phyloP scores from a whole-genome alignment of 2,113 vertebrate genomes.

The Oriolus oriolus region DNA sequence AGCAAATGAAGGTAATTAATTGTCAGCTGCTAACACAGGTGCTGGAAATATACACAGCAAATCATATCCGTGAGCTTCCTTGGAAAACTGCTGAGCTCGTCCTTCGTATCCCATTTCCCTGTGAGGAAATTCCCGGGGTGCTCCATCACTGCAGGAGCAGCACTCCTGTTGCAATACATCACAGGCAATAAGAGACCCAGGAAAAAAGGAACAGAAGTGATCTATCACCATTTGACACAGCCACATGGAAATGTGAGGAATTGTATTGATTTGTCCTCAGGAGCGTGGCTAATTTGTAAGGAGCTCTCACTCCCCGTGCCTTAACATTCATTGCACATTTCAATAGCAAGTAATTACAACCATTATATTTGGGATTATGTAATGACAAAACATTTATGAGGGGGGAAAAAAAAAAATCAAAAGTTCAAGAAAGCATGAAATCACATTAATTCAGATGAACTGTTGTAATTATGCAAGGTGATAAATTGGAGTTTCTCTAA shows the following conservation, averaged over 20 bases:
- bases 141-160: not conserved
- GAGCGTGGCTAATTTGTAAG: not conserved
- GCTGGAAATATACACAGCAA: not conserved
- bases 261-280: not conserved
- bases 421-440: conserved; percentile 60
- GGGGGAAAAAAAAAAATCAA: not conserved
- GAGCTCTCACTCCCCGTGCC: not conserved
- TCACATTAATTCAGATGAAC: conserved; percentile 51
- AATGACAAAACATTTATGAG: conserved; percentile 33
- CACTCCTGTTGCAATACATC: not conserved
- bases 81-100: not conserved
- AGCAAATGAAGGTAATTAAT: not conserved
- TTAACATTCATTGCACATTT: conserved; percentile 11
- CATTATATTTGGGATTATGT: conserved; percentile 27
- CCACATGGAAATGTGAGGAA: not conserved
- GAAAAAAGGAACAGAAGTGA: not conserved
- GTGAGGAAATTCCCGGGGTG: not conserved
- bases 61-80: not conserved
- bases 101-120: not conserved
- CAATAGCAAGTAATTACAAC: conserved; percentile 17
- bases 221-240: not conserved
- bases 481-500: conserved; percentile 38
- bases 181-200: not conserved
- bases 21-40: not conserved
- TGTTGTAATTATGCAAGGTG: conserved; percentile 38